Evolutionary conservation across 2,888 invertebrate species (phyloP).

Genomic region (Unio pictorum): DNA sequence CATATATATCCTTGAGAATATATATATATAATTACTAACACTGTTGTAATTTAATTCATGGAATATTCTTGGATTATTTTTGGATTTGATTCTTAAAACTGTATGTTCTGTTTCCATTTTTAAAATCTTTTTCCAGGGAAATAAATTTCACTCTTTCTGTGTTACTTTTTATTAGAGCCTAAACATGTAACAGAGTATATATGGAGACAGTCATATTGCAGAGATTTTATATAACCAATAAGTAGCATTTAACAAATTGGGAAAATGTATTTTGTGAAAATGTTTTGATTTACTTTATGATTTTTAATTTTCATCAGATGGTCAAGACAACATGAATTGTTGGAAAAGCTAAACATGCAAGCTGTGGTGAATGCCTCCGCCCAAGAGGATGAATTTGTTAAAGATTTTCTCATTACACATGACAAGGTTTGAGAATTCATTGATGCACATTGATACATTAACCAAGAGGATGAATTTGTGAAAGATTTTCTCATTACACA

Average conservation of each 20-base stretch:
- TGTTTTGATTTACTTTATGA: background rate
- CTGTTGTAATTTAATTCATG: too few species aligned
- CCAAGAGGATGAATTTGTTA: conserved; percentile 86
- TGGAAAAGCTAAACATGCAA: conserved; percentile 90
- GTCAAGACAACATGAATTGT: conserved; percentile 78
- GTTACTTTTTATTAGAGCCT: too few species aligned
- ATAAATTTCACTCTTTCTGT: too few species aligned
- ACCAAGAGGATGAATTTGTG: conserved; percentile 84
- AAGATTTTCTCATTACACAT: conserved; percentile 84
- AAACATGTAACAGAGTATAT: background rate
- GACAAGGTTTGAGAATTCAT: conserved; percentile 77
- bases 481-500: conserved; percentile 85
- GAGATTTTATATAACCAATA: background rate
- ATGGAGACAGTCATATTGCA: background rate
- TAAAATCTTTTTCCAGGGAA: too few species aligned
- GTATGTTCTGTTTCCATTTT: too few species aligned
- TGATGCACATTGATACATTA: too few species aligned
- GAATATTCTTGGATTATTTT: too few species aligned
- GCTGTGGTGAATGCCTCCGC: conserved; percentile 86
- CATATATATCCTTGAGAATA: too few species aligned
- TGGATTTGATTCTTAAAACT: too few species aligned
- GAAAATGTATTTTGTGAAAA: background rate
- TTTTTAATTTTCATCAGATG: conserved; percentile 52
- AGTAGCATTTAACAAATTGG: background rate
- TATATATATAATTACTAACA: too few species aligned